Base-by-base conservation (phyloP, 2,113 vertebrate genomes). In the Perca schrenkii region DNA sequence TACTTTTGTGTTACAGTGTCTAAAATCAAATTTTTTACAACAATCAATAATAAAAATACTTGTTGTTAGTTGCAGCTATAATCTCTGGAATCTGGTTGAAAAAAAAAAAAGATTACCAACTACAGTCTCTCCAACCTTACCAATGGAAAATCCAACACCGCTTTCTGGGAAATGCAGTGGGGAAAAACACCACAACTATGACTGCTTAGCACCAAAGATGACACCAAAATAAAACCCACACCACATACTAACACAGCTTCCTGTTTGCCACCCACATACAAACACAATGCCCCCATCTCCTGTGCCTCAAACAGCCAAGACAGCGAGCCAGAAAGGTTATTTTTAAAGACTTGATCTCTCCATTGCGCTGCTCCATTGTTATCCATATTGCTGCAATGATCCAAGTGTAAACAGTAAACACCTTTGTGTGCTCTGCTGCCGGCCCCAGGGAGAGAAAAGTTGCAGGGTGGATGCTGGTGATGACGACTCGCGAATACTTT, bases 341-440 rank as follows among this genome's bases (percentile, higher is more conserved):
- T 91, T 91, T 91, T 88, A 89, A 43, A 56, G 50, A 4, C 56
- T 53, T 53, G 69, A 79, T 90, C 90, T 70, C 71, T 31, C 47
- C 70, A 92, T 86, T 90, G 86, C 28, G 40, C 67, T 22, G 63
- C 64, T 76, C 80, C 80, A 88, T 90, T 94, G 93, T 92, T 91
- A 79, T 31, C 66, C 54, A 70, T 65, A 72, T 54, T 82, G 28
- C 79, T 62, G 78, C 71, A 63, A 57, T 66, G 69, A 78, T 79
- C 65, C 79, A n/a, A 80, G 68, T 31, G 53, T 62, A 85, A 91
- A 89, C 86, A 84, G 68, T 34, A 77, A 89, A 88, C 86, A 82
- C 53, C 47, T 84, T 2, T 8, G 19, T 80, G 80, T 50, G 76
- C 80, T 70, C 3, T 43, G 40, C 40, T 43, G 10, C 10, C 10